Conservation (phyloP, 30 jellyfish, hydroid and myxozoan genomes). For the Mastigias papua region DNA sequence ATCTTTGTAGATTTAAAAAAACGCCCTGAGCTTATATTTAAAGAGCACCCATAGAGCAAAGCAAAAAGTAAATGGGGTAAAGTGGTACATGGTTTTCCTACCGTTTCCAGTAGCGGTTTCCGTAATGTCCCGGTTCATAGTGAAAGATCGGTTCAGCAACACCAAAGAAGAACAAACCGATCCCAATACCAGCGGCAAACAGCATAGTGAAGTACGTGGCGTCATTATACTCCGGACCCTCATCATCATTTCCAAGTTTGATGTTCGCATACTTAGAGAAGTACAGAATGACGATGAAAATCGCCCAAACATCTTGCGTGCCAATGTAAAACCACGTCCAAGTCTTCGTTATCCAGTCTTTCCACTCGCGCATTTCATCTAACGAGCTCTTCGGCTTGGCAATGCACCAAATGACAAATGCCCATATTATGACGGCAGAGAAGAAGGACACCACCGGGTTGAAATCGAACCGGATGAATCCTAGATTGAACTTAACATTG, state of each 20-base stretch:
- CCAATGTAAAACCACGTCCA: conserved; percentile 99
- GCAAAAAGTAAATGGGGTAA: too few species aligned
- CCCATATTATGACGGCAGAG: conserved; percentile 92
- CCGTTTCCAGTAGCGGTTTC: conserved; percentile 94
- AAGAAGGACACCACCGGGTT: conserved; percentile 84
- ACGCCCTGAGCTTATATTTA: too few species aligned
- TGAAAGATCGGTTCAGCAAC: conserved; percentile 96
- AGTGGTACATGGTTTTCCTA: too few species aligned
- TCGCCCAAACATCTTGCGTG: conserved; percentile 96
- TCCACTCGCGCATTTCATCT: conserved; percentile 61
- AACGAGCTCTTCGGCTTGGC: conserved; percentile 67
- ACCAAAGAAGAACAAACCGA: conserved; percentile 94
- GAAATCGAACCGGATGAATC: conserved; percentile 65
- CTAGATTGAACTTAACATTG: conserved; percentile 59
- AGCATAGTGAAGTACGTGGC: conserved; percentile 91
- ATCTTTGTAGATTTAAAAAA: too few species aligned
- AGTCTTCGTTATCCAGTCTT: conserved; percentile 81
- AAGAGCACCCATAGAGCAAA: too few species aligned
- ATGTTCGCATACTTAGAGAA: conserved; percentile 85
- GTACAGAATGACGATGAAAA: conserved; percentile 76
- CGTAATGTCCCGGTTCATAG: conserved; percentile 74
- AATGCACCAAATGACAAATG: conserved; percentile 85
- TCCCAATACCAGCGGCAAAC: conserved; percentile 95
- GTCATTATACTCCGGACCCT: conserved; percentile 89
- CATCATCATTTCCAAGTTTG: conserved; percentile 88